Evolutionary conservation across 2,797 vertebrate genomes (phyloP).

Genomic region (Australoheros facetus): DNA sequence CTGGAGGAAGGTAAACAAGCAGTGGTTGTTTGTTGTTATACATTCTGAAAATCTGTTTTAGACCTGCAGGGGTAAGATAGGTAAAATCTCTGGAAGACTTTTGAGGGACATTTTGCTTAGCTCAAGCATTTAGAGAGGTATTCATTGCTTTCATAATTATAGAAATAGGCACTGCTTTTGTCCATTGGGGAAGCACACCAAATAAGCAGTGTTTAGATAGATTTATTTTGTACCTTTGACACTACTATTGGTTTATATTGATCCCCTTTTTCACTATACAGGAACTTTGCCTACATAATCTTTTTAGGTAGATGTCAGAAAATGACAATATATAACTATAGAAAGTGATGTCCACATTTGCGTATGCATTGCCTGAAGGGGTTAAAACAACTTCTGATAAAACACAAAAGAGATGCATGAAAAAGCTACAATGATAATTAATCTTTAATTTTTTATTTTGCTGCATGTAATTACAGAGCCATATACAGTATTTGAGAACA

Average conservation of each 20-base stretch:
- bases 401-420: neutral
- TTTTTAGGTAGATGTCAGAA: no score
- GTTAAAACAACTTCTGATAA: neutral
- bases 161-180: neutral
- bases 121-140: slow-evolving; percentile 9
- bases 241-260: neutral
- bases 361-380: no score
- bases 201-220: neutral
- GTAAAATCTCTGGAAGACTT: slow-evolving; percentile 17
- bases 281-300: no score
- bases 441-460: neutral
- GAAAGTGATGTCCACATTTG: no score
- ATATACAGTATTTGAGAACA: neutral
- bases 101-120: slow-evolving; percentile 17
- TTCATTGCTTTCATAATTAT: slow-evolving; percentile 1
- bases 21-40: neutral
- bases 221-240: neutral
- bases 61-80: neutral
- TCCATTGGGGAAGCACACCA: neutral
- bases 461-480: neutral
- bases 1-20: neutral
- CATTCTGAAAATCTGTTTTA: neutral
- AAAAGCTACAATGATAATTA: neutral
- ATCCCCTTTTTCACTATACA: no score
- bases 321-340: no score